Evolutionary conservation across 2,888 invertebrate species (phyloP), one percentile per base, ranked within the genome.

Genomic region (Belgica antarctica): DNA sequence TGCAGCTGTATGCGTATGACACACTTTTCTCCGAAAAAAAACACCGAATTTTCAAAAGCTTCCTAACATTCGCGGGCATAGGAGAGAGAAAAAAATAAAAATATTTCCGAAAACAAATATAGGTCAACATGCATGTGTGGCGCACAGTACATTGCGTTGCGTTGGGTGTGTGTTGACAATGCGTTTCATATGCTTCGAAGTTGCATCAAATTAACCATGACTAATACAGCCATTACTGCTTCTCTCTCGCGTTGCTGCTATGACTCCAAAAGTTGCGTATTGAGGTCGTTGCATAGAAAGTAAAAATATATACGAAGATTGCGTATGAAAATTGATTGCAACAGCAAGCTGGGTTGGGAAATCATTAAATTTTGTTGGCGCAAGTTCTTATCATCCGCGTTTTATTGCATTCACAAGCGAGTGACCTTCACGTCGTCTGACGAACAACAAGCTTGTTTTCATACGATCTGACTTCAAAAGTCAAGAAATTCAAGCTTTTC

Each of bases 271-370:
- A n/a, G n/a, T n/a, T n/a, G n/a, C 27, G 19, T 12, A 34, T 62
- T 66, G 66, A 66, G 66, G 66, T 66, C 66, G 66, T 5, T 66
- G 66, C 66, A 66, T 66, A 62, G 66, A 66, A 66, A 66, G 66
- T 66, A 28, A 66, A 66, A 66, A 22, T 24, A 22, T 19, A n/a
- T 41, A 22, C 4, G 34, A 34, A 34, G 34, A 7, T 34, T 8
- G 10, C 10, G 34, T 8, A 34, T 34, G 34, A 34, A 34, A 34
- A 34, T 34, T 34, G 8, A 34, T 34, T 34, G 34, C 10, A n/a
- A n/a, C n/a, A n/a, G n/a, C n/a, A n/a, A n/a, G n/a, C n/a, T n/a
- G n/a, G n/a, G n/a, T n/a, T n/a, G n/a, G n/a, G n/a, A n/a, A n/a
- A 34, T 34, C 36, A 34, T 34, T 10, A 34, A 34, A n/a, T n/a